These are phyloP conservation scores for Crematogaster levior DNA, from an alignment of 2,888 invertebrate species.

Conservation along the genomic window DNA sequence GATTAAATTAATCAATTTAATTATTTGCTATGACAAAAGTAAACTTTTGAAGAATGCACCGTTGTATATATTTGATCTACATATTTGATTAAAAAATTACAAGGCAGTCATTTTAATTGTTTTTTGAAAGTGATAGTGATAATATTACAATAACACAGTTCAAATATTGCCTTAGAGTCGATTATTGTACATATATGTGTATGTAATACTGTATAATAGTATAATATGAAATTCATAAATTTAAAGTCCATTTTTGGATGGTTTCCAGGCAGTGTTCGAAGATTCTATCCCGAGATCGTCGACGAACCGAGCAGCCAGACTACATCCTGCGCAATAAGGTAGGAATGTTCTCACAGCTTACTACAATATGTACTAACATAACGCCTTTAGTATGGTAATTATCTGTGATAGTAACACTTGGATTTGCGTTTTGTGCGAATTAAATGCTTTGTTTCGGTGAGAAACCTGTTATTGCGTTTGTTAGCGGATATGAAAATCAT, in stretches of 20 bases:
- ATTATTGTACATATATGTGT: neutral
- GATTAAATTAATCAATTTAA: neutral
- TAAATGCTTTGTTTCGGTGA: slow-evolving; percentile 43
- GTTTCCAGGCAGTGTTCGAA: slow-evolving; percentile 69
- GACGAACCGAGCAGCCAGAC: slow-evolving; percentile 54
- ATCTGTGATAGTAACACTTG: slow-evolving; percentile 51
- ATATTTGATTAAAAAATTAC: neutral
- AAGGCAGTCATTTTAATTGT: neutral
- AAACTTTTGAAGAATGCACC: neutral
- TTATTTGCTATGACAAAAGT: neutral
- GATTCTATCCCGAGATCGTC: slow-evolving; percentile 48
- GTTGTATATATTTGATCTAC: no score
- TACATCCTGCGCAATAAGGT: slow-evolving; percentile 52
- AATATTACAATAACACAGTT: neutral
- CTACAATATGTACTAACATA: slow-evolving; percentile 58
- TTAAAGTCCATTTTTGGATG: slow-evolving; percentile 73
- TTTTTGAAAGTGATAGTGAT: neutral
- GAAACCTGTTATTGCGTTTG: slow-evolving; percentile 37
- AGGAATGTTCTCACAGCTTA: slow-evolving; percentile 67
- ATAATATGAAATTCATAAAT: slow-evolving; percentile 65
- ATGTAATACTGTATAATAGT: neutral
- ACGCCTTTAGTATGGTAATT: slow-evolving; percentile 65
- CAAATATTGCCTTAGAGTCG: neutral
- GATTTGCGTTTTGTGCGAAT: slow-evolving; percentile 18
- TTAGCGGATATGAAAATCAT: slow-evolving; percentile 47